phyloP scores from a whole-genome alignment of 2,113 vertebrate species.

The Aegithalos caudatus region DNA sequence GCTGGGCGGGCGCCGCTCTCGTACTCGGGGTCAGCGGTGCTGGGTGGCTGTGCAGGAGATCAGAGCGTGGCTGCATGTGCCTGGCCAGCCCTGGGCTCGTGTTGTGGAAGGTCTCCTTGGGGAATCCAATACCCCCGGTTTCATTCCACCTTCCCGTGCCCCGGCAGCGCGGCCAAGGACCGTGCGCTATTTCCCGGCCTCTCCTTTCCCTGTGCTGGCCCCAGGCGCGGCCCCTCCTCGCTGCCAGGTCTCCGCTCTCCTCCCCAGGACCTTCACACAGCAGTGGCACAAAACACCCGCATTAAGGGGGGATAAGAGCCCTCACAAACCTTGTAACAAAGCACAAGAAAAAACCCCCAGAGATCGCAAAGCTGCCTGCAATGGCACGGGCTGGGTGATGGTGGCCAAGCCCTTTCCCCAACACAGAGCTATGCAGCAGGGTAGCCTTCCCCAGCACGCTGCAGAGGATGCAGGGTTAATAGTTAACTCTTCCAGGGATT shows the following conservation, averaged over 20 bases:
- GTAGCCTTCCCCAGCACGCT: not conserved
- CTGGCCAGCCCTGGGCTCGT: not conserved
- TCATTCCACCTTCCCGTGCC: constrained; percentile 15
- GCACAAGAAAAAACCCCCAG: not conserved
- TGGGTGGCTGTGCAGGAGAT: not conserved
- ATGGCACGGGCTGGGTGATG: not conserved
- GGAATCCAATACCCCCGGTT: constrained; percentile 39
- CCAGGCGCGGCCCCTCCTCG: not conserved
- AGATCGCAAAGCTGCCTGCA: not conserved
- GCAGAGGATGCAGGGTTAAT: constrained; percentile 53
- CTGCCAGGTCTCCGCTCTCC: constrained; percentile 8
- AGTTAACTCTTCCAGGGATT: not conserved
- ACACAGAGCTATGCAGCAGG: not conserved
- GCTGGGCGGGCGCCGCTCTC: accelerated
- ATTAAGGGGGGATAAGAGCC: not conserved
- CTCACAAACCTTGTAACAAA: not conserved
- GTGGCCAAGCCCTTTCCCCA: constrained; percentile 4
- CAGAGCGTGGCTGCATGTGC: not conserved
- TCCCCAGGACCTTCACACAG: not conserved
- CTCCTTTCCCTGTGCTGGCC: not conserved
- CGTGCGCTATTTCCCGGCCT: constrained; percentile 7
- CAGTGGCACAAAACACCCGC: not conserved
- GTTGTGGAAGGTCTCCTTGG: not conserved
- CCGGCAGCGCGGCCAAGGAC: not conserved
- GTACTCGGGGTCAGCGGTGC: accelerated